Percentiles rank a stretch among this genome's conserved stretches.
These are phyloP conservation scores for Cryptus armator DNA, from an alignment of 2,888 invertebrate species.

Conservation along the genomic window DNA sequence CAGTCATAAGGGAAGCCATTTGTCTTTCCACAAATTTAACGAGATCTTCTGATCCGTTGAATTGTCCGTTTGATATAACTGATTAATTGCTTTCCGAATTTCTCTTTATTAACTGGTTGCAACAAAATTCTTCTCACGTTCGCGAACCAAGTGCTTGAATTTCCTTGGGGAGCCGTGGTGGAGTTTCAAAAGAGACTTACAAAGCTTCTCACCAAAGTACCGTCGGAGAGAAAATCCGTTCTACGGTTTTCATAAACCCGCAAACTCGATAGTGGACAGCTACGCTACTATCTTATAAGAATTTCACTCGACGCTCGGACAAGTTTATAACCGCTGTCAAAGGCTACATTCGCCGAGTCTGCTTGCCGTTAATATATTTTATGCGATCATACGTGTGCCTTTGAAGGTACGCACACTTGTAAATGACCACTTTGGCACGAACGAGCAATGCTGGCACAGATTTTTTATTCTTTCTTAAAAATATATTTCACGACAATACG, in stretches of 20 bases:
- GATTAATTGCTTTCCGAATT: conserved; percentile 39
- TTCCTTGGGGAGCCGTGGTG: conserved; percentile 52
- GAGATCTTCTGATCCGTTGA: neutral
- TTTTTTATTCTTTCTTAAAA: neutral
- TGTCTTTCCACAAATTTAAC: neutral
- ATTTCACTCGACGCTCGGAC: conserved; percentile 43
- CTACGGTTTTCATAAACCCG: conserved; percentile 56
- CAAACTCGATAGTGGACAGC: conserved; percentile 42
- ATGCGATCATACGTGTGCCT: conserved; percentile 23
- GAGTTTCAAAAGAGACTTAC: conserved; percentile 54
- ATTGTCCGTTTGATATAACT: conserved; percentile 26
- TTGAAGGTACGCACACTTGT: neutral
- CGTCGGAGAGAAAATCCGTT: conserved; percentile 38
- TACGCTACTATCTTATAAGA: conserved; percentile 40
- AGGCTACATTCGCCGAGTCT: conserved; percentile 43
- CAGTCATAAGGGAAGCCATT: neutral
- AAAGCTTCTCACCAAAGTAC: conserved; percentile 50
- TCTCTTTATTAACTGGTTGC: conserved; percentile 22
- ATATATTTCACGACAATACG: neutral
- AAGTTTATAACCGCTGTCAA: conserved; percentile 52
- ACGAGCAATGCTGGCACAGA: neutral
- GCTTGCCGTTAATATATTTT: conserved; percentile 50
- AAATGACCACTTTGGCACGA: conserved; percentile 45
- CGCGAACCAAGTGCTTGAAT: conserved; percentile 33
- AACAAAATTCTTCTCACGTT: conserved; percentile 46